These are phyloP conservation scores for Climacteris rufus DNA, from an alignment of 2,113 vertebrate genomes.

Conservation along the genomic window DNA sequence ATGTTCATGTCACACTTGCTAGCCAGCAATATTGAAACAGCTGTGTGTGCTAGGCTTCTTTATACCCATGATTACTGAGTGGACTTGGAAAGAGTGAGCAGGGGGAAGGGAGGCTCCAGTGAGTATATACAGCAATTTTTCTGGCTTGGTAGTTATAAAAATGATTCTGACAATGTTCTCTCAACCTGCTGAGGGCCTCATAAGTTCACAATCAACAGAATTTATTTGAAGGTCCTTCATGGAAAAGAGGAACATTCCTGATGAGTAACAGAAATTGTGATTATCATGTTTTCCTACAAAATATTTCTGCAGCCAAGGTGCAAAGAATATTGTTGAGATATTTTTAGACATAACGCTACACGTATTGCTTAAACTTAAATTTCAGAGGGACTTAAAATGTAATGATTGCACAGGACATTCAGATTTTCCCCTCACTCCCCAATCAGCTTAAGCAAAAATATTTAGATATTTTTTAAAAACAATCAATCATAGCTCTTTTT, in stretches of 20 bases:
- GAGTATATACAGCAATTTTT: background rate
- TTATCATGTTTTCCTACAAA: background rate
- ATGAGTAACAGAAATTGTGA: background rate
- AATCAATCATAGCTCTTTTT: background rate
- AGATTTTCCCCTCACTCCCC: rapidly evolving
- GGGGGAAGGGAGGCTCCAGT: background rate
- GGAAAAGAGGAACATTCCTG: background rate
- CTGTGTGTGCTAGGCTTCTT: background rate
- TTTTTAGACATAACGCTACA: background rate
- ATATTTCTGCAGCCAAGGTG: background rate
- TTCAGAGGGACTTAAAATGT: background rate
- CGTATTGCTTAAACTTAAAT: background rate
- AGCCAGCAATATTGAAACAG: background rate
- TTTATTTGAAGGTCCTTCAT: background rate
- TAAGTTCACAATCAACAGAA: background rate
- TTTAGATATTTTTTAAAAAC: background rate
- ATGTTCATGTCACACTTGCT: background rate
- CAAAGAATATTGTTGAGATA: constrained; percentile 4
- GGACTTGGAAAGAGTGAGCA: background rate
- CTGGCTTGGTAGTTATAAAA: background rate
- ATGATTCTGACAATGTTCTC: background rate
- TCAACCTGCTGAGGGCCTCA: background rate
- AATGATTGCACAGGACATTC: background rate
- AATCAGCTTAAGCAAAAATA: background rate
- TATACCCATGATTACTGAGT: background rate